Base-by-base conservation (phyloP, 2,113 vertebrate genomes). In the Xiphias gladius region DNA sequence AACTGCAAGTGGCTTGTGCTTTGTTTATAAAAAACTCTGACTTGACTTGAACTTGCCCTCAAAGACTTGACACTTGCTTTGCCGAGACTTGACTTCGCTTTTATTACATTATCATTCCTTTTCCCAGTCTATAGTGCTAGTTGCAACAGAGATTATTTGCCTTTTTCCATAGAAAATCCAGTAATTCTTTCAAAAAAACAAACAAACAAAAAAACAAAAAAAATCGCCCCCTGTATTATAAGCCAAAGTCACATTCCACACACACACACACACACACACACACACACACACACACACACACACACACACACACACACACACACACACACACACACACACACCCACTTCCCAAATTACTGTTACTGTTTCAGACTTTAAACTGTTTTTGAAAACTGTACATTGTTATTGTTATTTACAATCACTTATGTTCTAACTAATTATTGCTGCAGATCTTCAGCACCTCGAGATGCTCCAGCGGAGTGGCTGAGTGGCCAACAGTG, bases 351-450 rank as follows among this genome's bases (percentile, higher is more conserved):
- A 39, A 39, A 39, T 39, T 1, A 39, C 37, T 39, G 37, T 39
- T 39, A 39, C 37, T 39, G 37, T 39, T 39, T 39, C 37, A 39
- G 37, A 39, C 37, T 39, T 39, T 10, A 39, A 7, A 9, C 5
- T 7, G 37, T n/a, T n/a, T 12, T 9, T n/a, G 52, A 24, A 55
- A 24, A 39, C 37, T 1, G 37, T 39, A 24, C 52, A 11, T 16
- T 5, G 48, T 52, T 16, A n/a, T 8, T 37, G 55, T 4, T 52
- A 37, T 41, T 39, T 22, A 39, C 61, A 62, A 70, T 79, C 6
- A 66, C 72, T 71, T 66, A 28, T 37, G 55, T 65, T 71, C 4
- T 57, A 57, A 66, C 79, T 59, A 74, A 13, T 75, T 28, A 54
- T 62, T 62, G 50, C 43, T 54, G 58, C 71, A 70, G 57, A 59